Conservation (phyloP, 2,797 vertebrate genomes). For the Lutjanus campechanus region DNA sequence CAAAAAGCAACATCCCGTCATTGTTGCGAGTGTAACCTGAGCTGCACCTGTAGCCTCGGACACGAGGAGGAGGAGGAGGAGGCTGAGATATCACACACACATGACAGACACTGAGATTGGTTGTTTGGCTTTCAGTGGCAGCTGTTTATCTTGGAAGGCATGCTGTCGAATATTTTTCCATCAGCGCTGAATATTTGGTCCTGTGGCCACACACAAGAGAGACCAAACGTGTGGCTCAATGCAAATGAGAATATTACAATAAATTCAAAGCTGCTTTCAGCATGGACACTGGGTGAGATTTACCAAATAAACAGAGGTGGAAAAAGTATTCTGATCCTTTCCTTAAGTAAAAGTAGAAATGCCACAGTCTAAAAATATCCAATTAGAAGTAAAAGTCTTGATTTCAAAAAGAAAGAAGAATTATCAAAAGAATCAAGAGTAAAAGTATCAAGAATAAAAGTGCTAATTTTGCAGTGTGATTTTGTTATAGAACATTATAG, state of each 20-base stretch:
- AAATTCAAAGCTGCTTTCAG: not conserved
- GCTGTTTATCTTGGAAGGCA: constrained; percentile 57
- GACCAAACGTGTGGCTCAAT: not conserved
- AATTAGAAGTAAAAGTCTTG: too few relatives aligned
- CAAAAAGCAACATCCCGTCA: constrained; percentile 28
- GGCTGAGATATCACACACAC: constrained; percentile 45
- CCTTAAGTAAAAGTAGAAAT: too few relatives aligned
- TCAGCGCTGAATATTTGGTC: constrained; percentile 31
- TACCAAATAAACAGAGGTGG: not conserved
- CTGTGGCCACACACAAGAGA: constrained; percentile 2
- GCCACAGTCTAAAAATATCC: not conserved
- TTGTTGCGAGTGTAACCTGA: constrained; percentile 54
- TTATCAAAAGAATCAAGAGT: too few relatives aligned
- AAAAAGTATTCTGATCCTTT: too few relatives aligned
- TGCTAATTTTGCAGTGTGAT: too few relatives aligned
- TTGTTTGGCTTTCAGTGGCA: constrained; percentile 56
- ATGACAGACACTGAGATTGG: constrained; percentile 24
- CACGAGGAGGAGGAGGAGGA: constrained; percentile 11
- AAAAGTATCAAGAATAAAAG: too few relatives aligned
- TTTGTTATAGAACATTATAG: too few relatives aligned
- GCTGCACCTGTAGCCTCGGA: constrained; percentile 40
- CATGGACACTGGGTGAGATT: not conserved
- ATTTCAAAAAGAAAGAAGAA: too few relatives aligned
- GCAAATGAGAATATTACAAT: not conserved
- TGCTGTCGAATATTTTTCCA: constrained; percentile 44